phyloP scores from a whole-genome alignment of 1,140 invertebrate species.

The Caenorhabditis elegans region DNA sequence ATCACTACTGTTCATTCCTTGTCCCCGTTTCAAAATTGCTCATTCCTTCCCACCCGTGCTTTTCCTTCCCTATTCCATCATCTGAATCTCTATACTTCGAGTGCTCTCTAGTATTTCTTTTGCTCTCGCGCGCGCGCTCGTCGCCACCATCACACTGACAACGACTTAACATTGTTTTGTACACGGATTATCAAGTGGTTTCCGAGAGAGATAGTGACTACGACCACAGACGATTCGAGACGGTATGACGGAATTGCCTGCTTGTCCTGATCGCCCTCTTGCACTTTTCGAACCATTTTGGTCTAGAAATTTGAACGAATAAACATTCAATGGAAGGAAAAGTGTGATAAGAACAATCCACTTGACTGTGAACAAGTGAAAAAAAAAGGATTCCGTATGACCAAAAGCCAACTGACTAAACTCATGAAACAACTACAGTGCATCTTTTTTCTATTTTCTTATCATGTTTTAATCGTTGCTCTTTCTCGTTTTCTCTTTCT shows the following conservation, averaged over 20 bases:
- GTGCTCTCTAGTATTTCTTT: not conserved
- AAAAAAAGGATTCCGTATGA: not conserved
- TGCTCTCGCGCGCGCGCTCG: not conserved
- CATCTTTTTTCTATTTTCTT: too few species aligned
- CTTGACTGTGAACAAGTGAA: not conserved
- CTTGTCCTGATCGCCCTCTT: not conserved
- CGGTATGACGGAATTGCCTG: not conserved
- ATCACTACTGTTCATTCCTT: not conserved
- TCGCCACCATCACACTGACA: not conserved
- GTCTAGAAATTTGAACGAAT: not conserved
- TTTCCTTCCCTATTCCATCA: not conserved
- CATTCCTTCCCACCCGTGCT: not conserved
- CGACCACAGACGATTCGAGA: not conserved
- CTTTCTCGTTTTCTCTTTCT: not conserved
- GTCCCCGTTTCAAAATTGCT: not conserved
- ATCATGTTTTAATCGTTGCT: not conserved
- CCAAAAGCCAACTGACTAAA: too few species aligned
- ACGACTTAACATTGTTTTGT: slow-evolving; percentile 23
- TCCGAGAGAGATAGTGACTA: not conserved
- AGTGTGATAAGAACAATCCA: not conserved
- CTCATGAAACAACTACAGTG: not conserved
- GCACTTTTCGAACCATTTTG: not conserved
- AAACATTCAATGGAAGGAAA: not conserved
- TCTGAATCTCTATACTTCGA: not conserved
- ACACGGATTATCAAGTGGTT: slow-evolving; percentile 26